Conservation (phyloP, 2,113 vertebrate species). For the Thymallus thymallus region DNA sequence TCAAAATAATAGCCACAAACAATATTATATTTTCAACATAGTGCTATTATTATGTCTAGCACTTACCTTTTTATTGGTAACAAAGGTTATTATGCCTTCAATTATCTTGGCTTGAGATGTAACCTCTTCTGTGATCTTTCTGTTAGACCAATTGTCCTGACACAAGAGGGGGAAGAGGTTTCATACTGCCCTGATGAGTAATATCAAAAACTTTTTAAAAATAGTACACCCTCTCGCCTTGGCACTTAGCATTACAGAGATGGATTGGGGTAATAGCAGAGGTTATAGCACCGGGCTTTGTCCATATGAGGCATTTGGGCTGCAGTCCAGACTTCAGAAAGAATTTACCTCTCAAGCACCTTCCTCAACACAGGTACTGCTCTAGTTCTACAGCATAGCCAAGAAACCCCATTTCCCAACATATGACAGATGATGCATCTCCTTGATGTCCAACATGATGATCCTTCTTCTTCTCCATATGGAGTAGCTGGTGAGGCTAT, state of each 20-base stretch:
- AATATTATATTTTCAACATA: not conserved
- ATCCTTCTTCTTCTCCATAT: not conserved
- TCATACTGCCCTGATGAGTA: constrained; percentile 25
- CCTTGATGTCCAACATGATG: not conserved
- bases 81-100: not conserved
- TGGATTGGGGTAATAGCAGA: constrained; percentile 43
- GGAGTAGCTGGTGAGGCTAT: too few relatives aligned
- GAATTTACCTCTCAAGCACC: not conserved
- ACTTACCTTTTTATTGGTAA: not conserved
- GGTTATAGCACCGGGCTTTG: constrained; percentile 29
- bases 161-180: constrained; percentile 11
- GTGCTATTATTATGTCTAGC: too few relatives aligned
- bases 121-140: constrained; percentile 17
- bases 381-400: constrained; percentile 17
- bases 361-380: constrained; percentile 13
- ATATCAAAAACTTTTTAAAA: constrained; percentile 38
- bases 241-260: constrained; percentile 38
- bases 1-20: not conserved
- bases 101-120: constrained; percentile 2
- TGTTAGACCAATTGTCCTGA: constrained; percentile 15
- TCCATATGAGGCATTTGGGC: constrained; percentile 17
- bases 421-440: not conserved
- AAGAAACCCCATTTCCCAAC: not conserved
- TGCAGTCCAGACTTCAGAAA: constrained; percentile 19
- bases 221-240: constrained; percentile 25